Evolutionary conservation across 1,140 invertebrate species (phyloP).

Genomic region (Heliconius nattereri): DNA sequence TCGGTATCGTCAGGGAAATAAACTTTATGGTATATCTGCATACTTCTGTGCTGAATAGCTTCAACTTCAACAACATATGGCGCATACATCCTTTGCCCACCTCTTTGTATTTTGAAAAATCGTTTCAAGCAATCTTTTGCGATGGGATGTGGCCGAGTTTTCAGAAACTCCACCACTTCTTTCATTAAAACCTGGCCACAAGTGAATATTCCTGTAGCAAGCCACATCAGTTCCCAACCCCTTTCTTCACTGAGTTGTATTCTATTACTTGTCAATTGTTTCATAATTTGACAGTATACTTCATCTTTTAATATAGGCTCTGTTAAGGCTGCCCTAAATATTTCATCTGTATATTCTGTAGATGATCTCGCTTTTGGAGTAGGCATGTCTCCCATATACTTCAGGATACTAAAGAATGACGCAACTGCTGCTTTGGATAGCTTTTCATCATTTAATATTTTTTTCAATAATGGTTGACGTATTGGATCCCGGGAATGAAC

Average conservation of each 20-base stretch:
- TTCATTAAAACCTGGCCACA: conserved; percentile 84
- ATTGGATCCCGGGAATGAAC: conserved; percentile 92
- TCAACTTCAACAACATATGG: conserved; percentile 97
- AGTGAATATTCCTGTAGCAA: conserved; percentile 92
- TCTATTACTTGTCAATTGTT: conserved; percentile 94
- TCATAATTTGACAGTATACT: conserved; percentile 96
- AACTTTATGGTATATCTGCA: conserved; percentile 96
- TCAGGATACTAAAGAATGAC: conserved; percentile 91
- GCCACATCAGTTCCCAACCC: conserved; percentile 97
- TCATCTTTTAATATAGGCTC: conserved; percentile 93
- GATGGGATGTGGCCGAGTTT: conserved; percentile 88
- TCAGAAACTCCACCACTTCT: conserved; percentile 88
- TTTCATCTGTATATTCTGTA: conserved; percentile 92
- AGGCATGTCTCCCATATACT: conserved; percentile 97
- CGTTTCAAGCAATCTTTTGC: conserved; percentile 91
- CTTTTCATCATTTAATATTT: conserved; percentile 88
- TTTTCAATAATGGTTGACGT: conserved; percentile 92
- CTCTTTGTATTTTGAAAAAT: conserved; percentile 89
- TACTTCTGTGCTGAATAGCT: conserved; percentile 95
- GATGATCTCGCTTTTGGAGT: conserved; percentile 86
- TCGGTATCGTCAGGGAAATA: conserved; percentile 97
- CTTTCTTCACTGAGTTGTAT: conserved; percentile 91
- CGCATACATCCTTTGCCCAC: conserved; percentile 92
- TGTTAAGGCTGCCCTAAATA: conserved; percentile 91
- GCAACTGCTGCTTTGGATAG: conserved; percentile 87